These are phyloP conservation scores for Brevipalpus yothersi DNA, from an alignment of 1,140 invertebrate species.

Conservation along the genomic window DNA sequence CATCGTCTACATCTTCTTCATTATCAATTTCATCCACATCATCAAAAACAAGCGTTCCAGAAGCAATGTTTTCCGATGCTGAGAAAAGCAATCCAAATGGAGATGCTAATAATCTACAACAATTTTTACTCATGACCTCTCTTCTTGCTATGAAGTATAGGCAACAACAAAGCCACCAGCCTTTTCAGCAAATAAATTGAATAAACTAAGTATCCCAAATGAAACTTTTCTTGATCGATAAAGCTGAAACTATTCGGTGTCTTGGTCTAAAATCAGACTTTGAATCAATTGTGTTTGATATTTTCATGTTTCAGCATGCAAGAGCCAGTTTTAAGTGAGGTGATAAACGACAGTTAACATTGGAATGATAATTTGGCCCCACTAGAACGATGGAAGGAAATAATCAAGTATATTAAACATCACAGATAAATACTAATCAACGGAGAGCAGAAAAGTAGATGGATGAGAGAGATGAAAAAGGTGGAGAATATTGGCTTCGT, in stretches of 20 bases:
- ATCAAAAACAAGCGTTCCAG: not conserved
- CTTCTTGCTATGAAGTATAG: not conserved
- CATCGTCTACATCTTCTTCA: not conserved
- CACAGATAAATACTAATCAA: too few species aligned
- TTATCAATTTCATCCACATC: not conserved
- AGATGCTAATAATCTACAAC: not conserved
- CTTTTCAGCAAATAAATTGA: not conserved
- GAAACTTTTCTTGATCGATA: not conserved
- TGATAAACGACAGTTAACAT: too few species aligned
- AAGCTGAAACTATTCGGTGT: not conserved
- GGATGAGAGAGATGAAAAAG: too few species aligned
- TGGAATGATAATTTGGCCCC: too few species aligned
- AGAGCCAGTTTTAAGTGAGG: too few species aligned
- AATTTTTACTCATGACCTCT: not conserved
- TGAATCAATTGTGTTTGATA: not conserved
- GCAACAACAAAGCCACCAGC: not conserved
- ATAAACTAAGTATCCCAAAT: not conserved
- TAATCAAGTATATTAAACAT: too few species aligned
- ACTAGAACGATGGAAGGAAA: too few species aligned
- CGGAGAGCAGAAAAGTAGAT: too few species aligned
- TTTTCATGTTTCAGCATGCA: not conserved
- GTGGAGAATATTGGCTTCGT: too few species aligned
- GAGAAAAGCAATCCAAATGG: not conserved
- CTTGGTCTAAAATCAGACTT: not conserved
- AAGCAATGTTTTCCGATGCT: not conserved